Evolutionary conservation across 92 coral and sea anemone species (phyloP).

Genomic region (Phymanthus crucifer): DNA sequence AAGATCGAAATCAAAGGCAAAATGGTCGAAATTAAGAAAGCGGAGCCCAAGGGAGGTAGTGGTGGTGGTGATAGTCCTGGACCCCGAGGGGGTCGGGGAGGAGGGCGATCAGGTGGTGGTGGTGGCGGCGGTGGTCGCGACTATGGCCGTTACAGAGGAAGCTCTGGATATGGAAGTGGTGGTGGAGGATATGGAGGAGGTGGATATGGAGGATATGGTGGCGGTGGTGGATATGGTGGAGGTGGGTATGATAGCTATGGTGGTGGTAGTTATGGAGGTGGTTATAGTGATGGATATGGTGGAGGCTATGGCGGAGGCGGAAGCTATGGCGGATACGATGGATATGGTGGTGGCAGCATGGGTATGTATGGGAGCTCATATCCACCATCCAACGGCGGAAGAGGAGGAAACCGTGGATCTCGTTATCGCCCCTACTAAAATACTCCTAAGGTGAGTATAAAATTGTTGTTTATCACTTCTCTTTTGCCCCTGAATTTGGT

Average conservation of each 20-base stretch:
- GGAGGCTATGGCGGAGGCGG: background rate
- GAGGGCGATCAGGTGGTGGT: slow-evolving; percentile 36
- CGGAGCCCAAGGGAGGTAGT: slow-evolving; percentile 55
- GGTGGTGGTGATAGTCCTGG: slow-evolving; percentile 42
- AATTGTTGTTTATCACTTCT: background rate
- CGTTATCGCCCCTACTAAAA: slow-evolving; percentile 27
- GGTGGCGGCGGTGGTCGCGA: slow-evolving; percentile 26
- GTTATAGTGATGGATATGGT: slow-evolving; percentile 11
- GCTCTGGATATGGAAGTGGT: slow-evolving; percentile 27
- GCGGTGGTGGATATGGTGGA: slow-evolving; percentile 21
- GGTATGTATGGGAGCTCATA: slow-evolving; percentile 47
- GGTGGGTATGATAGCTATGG: slow-evolving; percentile 1
- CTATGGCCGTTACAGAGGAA: slow-evolving; percentile 22
- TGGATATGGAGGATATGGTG: slow-evolving; percentile 10
- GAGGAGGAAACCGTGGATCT: slow-evolving; percentile 14
- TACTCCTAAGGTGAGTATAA: slow-evolving; percentile 8
- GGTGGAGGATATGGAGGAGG: slow-evolving; percentile 33
- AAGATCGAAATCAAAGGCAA: slow-evolving; percentile 66
- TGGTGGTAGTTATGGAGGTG: slow-evolving; percentile 1
- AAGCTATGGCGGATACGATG: background rate
- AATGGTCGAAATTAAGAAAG: slow-evolving; percentile 76
- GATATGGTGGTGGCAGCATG: slow-evolving; percentile 27
- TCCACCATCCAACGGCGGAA: slow-evolving; percentile 30
- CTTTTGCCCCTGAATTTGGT: background rate
- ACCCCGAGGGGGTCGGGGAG: slow-evolving; percentile 49